phyloP scores from a whole-genome alignment of 2,888 invertebrate species.

The Antitype chi region DNA sequence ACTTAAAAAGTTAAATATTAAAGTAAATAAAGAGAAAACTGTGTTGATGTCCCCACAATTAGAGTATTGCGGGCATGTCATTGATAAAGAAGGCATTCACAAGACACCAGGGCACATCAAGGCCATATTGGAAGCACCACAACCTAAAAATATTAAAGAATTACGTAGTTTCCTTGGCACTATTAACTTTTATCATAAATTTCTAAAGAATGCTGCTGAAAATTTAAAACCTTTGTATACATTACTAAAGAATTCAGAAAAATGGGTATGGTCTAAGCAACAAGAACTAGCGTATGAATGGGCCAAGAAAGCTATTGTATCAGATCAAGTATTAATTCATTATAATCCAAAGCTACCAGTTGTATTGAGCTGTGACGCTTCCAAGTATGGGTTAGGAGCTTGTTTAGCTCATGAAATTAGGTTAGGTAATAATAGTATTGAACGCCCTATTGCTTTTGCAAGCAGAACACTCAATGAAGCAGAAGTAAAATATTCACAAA shows the following conservation, averaged over 20 bases:
- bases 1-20: neutral
- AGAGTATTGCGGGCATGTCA: neutral
- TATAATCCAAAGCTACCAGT: neutral
- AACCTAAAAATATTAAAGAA: neutral
- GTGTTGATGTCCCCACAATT: neutral
- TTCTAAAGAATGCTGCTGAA: neutral
- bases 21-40: constrained; percentile 1
- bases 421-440: neutral
- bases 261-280: neutral
- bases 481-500: neutral
- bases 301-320: neutral
- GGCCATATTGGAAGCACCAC: constrained; percentile 4
- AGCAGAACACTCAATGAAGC: neutral
- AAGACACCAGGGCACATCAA: neutral
- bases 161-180: neutral
- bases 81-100: constrained; percentile 2
- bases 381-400: constrained; percentile 5
- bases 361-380: neutral
- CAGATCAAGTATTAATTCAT: constrained; percentile 1
- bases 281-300: neutral
- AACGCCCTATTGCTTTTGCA: constrained; percentile 4
- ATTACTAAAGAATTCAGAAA: neutral
- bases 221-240: neutral
- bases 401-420: constrained; percentile 5
- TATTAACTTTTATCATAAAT: neutral